phyloP scores from a whole-genome alignment of 2,113 vertebrate species.

The Myotis davidii region DNA sequence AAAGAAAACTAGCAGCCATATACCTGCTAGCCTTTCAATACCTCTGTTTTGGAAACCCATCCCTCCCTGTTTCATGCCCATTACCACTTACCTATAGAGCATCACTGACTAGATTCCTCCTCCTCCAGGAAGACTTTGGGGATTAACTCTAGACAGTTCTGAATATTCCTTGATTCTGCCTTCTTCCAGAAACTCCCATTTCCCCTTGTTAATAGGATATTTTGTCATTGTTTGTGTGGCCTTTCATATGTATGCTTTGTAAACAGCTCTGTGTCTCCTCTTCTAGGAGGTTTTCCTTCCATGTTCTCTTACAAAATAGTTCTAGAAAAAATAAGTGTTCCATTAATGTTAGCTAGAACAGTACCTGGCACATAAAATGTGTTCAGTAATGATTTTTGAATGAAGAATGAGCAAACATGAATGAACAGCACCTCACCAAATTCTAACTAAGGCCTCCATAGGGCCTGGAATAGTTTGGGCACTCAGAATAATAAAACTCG shows the following conservation, averaged over 20 bases:
- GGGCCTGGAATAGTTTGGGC: neutral
- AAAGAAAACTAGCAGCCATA: neutral
- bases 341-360: neutral
- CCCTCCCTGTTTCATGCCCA: too few species aligned
- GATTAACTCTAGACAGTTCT: neutral
- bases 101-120: neutral
- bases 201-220: neutral
- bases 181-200: neutral
- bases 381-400: neutral
- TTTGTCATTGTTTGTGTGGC: neutral
- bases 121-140: neutral
- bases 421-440: neutral
- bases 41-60: neutral
- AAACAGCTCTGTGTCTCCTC: neutral
- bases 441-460: neutral
- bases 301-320: neutral
- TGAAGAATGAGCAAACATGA: neutral
- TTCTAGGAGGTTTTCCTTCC: neutral
- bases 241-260: slow-evolving; percentile 9
- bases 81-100: neutral
- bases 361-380: neutral
- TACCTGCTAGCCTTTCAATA: neutral
- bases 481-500: neutral
- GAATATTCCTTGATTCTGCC: neutral
- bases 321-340: neutral